phyloP scores from a whole-genome alignment of 2,797 vertebrate species.

The Anabacerthia variegaticeps region DNA sequence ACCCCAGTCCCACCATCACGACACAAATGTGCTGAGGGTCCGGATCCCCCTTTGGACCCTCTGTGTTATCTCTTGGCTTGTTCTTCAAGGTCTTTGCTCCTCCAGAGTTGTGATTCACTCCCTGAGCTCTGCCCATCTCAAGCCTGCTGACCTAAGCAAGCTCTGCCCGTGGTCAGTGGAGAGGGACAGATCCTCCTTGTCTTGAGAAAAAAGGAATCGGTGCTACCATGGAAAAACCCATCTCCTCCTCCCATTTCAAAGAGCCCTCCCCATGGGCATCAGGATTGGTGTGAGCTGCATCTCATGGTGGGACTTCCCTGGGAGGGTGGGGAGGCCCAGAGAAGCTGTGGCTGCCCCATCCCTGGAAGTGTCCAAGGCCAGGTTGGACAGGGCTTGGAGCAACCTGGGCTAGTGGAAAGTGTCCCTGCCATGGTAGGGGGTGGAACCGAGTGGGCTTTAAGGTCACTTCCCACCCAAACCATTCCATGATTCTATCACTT shows the following conservation, averaged over 20 bases:
- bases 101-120: not conserved
- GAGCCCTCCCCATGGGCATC: accelerated
- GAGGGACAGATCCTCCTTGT: not conserved
- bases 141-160: not conserved
- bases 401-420: accelerated
- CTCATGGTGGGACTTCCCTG: not conserved
- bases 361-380: not conserved
- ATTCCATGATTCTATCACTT: not conserved
- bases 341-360: not conserved
- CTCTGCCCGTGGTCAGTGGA: not conserved
- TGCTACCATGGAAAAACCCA: not conserved
- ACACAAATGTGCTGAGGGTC: no score
- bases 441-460: not conserved
- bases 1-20: not conserved
- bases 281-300: not conserved
- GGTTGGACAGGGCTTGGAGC: not conserved
- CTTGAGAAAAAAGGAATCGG: not conserved
- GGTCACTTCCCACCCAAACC: not conserved
- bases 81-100: not conserved
- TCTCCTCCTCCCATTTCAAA: no score
- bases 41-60: not conserved
- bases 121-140: not conserved
- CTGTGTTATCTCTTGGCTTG: not conserved
- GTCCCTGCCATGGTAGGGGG: not conserved
- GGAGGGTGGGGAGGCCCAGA: not conserved